Conservation (phyloP, 2,888 invertebrate species). For the Metopia argyrocephala region DNA sequence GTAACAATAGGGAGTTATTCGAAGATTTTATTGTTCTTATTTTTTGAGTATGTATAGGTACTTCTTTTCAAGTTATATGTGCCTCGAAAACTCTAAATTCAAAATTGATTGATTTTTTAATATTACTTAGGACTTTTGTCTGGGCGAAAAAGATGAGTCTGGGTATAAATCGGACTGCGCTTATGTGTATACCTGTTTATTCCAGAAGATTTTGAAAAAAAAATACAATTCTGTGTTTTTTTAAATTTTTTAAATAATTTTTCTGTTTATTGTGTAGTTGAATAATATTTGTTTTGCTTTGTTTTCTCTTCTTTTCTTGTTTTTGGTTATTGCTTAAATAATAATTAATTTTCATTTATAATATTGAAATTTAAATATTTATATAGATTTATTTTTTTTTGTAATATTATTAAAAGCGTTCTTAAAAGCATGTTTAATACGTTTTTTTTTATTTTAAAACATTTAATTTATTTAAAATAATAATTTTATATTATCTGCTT, state of each 20-base stretch:
- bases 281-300: constrained; percentile 40
- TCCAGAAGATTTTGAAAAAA: too few species aligned
- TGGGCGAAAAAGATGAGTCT: too few species aligned
- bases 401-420: constrained; percentile 42
- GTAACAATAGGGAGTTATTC: too few species aligned
- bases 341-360: constrained; percentile 29
- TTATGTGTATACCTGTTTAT: too few species aligned
- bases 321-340: constrained; percentile 63
- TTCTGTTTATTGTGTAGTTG: constrained; percentile 45
- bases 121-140: too few species aligned
- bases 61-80: too few species aligned
- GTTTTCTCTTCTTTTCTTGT: background rate
- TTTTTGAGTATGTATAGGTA: too few species aligned
- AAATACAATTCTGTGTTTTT: background rate
- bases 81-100: too few species aligned
- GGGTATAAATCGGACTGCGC: too few species aligned
- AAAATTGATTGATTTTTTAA: too few species aligned
- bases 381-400: constrained; percentile 18
- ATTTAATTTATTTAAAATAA: background rate
- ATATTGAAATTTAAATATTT: constrained; percentile 17
- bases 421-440: constrained; percentile 41
- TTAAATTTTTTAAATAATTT: constrained; percentile 30
- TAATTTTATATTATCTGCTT: background rate
- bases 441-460: background rate
- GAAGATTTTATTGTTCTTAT: too few species aligned